Evolutionary conservation across 2,888 invertebrate species (phyloP).

Genomic region (Junonia oenone): DNA sequence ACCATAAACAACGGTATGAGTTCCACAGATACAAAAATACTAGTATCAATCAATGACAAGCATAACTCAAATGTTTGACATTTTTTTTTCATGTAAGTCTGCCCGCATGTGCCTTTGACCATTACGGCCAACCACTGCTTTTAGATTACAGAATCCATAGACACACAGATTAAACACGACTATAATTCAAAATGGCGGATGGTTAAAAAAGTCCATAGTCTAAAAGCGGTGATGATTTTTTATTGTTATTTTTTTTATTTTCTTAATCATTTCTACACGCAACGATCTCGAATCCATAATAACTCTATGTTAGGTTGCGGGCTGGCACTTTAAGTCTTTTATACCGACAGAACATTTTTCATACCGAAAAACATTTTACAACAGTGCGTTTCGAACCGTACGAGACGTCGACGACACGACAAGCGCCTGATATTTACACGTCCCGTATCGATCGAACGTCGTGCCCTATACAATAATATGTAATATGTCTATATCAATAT

Average conservation of each 20-base stretch:
- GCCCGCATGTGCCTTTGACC: constrained; percentile 14
- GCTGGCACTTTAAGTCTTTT: constrained; percentile 38
- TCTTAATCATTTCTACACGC: constrained; percentile 37
- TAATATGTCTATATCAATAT: constrained; percentile 52
- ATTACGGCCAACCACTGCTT: constrained; percentile 24
- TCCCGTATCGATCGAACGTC: not conserved
- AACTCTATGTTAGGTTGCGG: constrained; percentile 41
- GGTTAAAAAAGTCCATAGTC: constrained; percentile 23
- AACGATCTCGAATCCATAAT: constrained; percentile 37
- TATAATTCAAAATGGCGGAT: constrained; percentile 20
- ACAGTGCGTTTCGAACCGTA: not conserved
- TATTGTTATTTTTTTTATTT: constrained; percentile 33
- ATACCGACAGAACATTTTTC: not conserved
- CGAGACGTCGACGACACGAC: not conserved
- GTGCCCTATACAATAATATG: constrained; percentile 38
- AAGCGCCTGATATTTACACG: not conserved
- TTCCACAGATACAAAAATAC: not conserved
- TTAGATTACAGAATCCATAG: constrained; percentile 19
- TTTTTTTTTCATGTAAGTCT: not conserved
- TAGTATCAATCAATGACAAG: not conserved
- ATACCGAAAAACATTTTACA: not conserved
- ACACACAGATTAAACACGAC: constrained; percentile 7
- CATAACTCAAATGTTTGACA: not conserved
- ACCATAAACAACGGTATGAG: not conserved
- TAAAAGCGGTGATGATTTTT: constrained; percentile 41